Percentiles rank a stretch among this genome's conserved stretches.
These are phyloP conservation scores for Eupithecia dodoneata DNA, from an alignment of 2,888 invertebrate species.

Conservation along the genomic window DNA sequence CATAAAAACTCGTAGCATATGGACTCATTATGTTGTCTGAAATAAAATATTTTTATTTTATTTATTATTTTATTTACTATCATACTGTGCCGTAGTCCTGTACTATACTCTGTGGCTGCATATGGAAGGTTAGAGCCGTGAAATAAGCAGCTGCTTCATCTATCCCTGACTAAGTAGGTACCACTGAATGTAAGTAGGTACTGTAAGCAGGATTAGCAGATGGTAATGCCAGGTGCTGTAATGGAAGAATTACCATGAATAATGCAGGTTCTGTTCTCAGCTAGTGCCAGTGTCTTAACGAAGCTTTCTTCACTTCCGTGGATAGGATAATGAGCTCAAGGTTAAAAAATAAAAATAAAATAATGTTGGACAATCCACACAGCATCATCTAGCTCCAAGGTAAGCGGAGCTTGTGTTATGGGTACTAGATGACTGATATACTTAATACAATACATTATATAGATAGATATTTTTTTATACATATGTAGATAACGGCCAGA, in stretches of 20 bases:
- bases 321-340: neutral
- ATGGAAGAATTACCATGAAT: slow-evolving; percentile 32
- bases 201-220: slow-evolving; percentile 31
- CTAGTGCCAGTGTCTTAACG: neutral
- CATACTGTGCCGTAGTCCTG: neutral
- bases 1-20: too few species aligned
- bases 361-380: too few species aligned
- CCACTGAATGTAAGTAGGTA: slow-evolving; percentile 18
- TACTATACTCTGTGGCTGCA: neutral
- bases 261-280: neutral
- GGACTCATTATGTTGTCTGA: too few species aligned
- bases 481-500: too few species aligned
- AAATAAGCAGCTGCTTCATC: slow-evolving; percentile 35
- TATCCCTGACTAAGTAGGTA: slow-evolving; percentile 16
- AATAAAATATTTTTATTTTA: too few species aligned
- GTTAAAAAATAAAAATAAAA: neutral
- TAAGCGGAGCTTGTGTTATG: too few species aligned
- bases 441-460: too few species aligned
- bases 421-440: too few species aligned
- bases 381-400: too few species aligned
- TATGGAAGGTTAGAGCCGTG: slow-evolving; percentile 26
- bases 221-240: slow-evolving; percentile 29
- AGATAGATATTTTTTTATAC: too few species aligned
- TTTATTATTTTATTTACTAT: too few species aligned
- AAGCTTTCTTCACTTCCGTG: neutral